Base-by-base conservation (phyloP, 2,113 vertebrate species). In the Carlito syrichta region DNA sequence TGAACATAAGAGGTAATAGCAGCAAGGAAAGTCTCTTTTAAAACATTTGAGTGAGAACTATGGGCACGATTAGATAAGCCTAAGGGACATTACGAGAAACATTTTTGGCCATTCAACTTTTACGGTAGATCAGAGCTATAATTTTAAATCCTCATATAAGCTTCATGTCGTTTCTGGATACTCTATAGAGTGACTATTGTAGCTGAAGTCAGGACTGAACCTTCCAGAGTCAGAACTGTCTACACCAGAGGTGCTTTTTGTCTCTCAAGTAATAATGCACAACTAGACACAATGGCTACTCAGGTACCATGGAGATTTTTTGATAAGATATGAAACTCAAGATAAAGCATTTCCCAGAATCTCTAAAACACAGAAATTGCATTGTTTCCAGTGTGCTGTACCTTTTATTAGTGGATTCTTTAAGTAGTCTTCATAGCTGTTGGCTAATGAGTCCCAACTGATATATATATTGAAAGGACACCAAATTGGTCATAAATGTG, bases 221-320 rank as follows among this genome's bases (percentile, higher is more conserved):
- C 43, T 84, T 48, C 52, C 78, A 93, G 58, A 91, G 8, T 84
- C 56, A 95, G 89, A 95, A 43, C 43, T 63, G 3, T 81, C 11
- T 87, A 22, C 7, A 56, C 32, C 40, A 62, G 56, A 93, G 50
- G 45, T 45, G 32, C 83, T 83, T 95, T 30, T 93, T 58, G 50
- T 95, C 81, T 97, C 83, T 79, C 60, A 79, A 93, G 91, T 84
- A 96, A 95, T 95, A 91, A 93, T 43, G 22, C 10, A 89, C 40
- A 84, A 62, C 54, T 38, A 94, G 68, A 83, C 90, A 79, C 54
- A 83, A 19, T 71, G 74, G 74, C 83, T 71, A 52, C 62, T 58
- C 32, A 56, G n/a, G 45, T 58, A 76, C 86, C 30, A 22, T 13
- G 30, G 79, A 91, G 86, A 78, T 91, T 94, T 74, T 89, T 19